Conservation (phyloP, 1,140 invertebrate species). For the Drosophila virilis region DNA sequence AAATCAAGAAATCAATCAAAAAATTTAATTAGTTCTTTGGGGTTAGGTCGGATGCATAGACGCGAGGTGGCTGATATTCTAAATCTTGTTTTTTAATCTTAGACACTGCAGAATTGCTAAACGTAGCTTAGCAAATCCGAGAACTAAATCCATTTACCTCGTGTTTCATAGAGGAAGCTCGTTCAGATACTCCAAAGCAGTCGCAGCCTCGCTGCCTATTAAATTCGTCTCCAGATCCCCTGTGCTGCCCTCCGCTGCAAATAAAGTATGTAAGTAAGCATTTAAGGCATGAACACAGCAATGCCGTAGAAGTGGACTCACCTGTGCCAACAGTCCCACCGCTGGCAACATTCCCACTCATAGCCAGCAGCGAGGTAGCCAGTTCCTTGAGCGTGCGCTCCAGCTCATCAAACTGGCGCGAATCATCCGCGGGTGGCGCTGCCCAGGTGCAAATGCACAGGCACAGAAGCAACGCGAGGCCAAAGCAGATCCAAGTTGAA, state of each 20-base stretch:
- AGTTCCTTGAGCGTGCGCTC: constrained; percentile 62
- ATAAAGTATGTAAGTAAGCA: too few species aligned
- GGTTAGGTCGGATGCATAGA: too few species aligned
- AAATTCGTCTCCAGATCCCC: constrained; percentile 6
- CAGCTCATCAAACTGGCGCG: constrained; percentile 52
- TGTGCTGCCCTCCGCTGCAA: constrained; percentile 1
- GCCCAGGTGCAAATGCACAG: constrained; percentile 15
- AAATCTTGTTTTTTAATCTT: neutral
- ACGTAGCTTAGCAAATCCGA: constrained; percentile 44
- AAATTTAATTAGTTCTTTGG: too few species aligned
- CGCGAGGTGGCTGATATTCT: too few species aligned
- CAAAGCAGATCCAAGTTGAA: constrained; percentile 15
- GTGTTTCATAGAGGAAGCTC: constrained; percentile 16
- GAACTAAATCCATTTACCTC: constrained; percentile 3
- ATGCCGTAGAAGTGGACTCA: neutral
- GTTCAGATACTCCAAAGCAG: constrained; percentile 24
- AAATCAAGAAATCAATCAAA: too few species aligned
- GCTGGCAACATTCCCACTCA: constrained; percentile 30
- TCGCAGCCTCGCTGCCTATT: constrained; percentile 5
- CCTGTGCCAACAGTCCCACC: constrained; percentile 4
- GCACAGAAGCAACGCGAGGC: constrained; percentile 28
- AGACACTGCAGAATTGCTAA: constrained; percentile 56
- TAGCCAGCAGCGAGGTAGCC: constrained; percentile 54
- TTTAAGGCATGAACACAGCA: neutral
- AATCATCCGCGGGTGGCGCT: constrained; percentile 46